These are phyloP conservation scores for Euwallacea similis DNA, from an alignment of 1,140 invertebrate genomes.

Conservation along the genomic window DNA sequence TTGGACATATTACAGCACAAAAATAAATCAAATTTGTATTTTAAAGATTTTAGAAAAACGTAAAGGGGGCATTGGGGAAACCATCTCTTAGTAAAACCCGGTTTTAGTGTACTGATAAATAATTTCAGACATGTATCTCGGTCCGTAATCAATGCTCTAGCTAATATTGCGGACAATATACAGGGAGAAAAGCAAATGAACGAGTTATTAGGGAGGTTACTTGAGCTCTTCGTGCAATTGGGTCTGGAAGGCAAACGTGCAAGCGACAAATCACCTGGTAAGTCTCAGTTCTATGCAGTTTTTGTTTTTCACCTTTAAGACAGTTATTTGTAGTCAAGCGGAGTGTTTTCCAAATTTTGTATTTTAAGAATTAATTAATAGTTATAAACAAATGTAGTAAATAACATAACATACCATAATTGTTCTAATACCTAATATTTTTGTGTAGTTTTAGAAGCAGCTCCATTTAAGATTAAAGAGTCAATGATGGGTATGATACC, in stretches of 20 bases:
- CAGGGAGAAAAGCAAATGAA: constrained; percentile 84
- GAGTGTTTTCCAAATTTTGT: too few relatives aligned
- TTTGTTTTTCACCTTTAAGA: too few relatives aligned
- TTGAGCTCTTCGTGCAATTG: constrained; percentile 97
- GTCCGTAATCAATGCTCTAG: constrained; percentile 91
- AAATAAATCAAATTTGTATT: too few relatives aligned
- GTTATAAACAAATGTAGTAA: too few relatives aligned
- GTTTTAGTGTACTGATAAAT: neutral
- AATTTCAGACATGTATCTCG: constrained; percentile 82
- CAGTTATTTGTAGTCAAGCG: too few relatives aligned
- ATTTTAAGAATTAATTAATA: too few relatives aligned
- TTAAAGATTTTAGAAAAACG: too few relatives aligned
- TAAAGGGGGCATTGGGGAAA: neutral
- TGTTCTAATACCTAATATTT: constrained; percentile 6
- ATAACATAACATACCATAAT: neutral
- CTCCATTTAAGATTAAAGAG: constrained; percentile 37
- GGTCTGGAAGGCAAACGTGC: constrained; percentile 94
- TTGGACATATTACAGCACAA: too few relatives aligned
- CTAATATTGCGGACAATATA: constrained; percentile 92
- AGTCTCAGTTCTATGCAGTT: neutral
- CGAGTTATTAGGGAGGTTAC: constrained; percentile 82
- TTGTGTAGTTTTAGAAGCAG: constrained; percentile 33
- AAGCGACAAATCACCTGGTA: constrained; percentile 78
- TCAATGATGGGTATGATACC: constrained; percentile 35
- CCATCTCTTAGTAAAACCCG: too few relatives aligned